These are phyloP conservation scores for Otis tarda DNA, from an alignment of 2,113 vertebrate genomes.

Conservation along the genomic window DNA sequence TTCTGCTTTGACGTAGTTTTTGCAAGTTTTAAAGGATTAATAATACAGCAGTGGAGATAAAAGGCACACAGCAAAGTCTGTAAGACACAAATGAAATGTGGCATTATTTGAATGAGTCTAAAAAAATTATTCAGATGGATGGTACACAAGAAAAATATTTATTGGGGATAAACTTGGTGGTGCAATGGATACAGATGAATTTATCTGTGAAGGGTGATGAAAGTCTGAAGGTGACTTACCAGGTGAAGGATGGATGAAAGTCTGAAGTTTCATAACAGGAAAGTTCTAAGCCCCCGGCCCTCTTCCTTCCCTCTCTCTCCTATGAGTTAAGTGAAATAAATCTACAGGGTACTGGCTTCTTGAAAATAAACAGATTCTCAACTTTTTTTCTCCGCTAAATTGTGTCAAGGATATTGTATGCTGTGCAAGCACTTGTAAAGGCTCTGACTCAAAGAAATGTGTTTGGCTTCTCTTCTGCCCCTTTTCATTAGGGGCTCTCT, in stretches of 20 bases:
- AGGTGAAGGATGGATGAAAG: neutral
- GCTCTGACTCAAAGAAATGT: neutral
- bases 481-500: conserved; percentile 2
- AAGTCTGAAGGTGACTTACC: neutral
- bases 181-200: neutral
- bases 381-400: neutral
- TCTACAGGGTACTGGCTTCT: neutral
- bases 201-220: neutral
- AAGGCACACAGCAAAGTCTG: neutral
- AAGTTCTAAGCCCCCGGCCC: neutral
- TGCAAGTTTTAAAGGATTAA: conserved; percentile 29
- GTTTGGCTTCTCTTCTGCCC: neutral
- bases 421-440: neutral
- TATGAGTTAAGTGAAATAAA: neutral
- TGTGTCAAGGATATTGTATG: neutral
- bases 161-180: neutral
- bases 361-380: neutral
- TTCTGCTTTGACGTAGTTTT: conserved; percentile 12
- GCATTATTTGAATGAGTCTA: neutral
- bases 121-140: neutral
- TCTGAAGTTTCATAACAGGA: neutral
- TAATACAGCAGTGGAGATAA: neutral
- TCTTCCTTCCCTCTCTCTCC: neutral
- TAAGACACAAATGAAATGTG: neutral
- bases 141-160: neutral